Percentiles rank a stretch among this genome's conserved stretches.
Conservation (phyloP, 2,113 vertebrate species). For the Procavia capensis region DNA sequence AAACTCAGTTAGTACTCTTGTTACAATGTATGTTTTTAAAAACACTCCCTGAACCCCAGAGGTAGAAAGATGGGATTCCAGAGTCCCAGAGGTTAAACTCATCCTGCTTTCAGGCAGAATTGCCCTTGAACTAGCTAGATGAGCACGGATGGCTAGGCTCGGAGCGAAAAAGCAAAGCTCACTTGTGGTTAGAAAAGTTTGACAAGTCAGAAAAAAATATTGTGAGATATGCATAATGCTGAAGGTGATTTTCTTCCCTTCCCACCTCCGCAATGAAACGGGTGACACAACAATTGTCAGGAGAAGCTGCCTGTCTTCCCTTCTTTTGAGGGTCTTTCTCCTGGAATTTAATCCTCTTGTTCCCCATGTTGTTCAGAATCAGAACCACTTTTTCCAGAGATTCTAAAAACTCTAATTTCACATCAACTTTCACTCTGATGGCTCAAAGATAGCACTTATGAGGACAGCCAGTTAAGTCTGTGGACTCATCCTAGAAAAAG, state of each 20-base stretch:
- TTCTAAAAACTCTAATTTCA: not conserved
- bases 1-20: not conserved
- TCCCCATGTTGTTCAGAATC: not conserved
- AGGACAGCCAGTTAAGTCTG: too few relatives aligned
- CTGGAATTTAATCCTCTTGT: fast-evolving
- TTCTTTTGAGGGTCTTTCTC: not conserved
- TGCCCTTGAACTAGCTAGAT: not conserved
- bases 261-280: too few relatives aligned
- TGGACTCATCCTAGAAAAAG: too few relatives aligned
- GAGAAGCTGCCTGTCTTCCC: not conserved
- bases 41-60: not conserved
- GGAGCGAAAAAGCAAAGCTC: not conserved
- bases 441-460: not conserved
- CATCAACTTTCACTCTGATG: not conserved
- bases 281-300: not conserved
- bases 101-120: not conserved
- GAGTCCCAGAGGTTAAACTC: not conserved
- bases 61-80: not conserved
- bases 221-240: not conserved
- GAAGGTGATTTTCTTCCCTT: not conserved
- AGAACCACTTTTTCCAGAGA: not conserved
- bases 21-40: not conserved
- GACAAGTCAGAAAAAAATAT: not conserved
- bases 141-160: fast-evolving
- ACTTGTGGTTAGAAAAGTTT: not conserved